Evolutionary conservation across 2,797 vertebrate genomes (phyloP).

Genomic region (Xiphophorus birchmanni): DNA sequence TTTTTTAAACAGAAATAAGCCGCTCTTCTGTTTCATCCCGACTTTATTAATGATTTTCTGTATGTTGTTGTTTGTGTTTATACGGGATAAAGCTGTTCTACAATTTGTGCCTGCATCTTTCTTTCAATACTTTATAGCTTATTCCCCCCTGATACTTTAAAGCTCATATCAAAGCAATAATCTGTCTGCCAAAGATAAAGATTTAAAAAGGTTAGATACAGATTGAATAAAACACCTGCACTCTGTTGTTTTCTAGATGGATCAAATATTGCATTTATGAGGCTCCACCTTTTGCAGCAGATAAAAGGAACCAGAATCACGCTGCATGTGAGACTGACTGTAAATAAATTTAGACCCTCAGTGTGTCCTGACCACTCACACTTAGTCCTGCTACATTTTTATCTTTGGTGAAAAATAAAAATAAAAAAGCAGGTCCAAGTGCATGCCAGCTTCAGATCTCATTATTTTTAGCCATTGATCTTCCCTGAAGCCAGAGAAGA

Average conservation of each 20-base stretch:
- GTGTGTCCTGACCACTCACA: not conserved
- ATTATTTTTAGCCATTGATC: slow-evolving; percentile 54
- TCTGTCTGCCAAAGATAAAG: slow-evolving; percentile 3
- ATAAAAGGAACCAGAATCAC: slow-evolving; percentile 17
- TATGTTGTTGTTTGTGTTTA: not conserved
- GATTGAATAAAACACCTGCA: slow-evolving; percentile 3
- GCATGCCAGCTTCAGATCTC: slow-evolving; percentile 39
- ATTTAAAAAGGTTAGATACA: slow-evolving; percentile 2
- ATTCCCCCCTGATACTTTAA: not conserved
- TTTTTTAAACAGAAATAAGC: slow-evolving; percentile 14
- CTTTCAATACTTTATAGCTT: slow-evolving; percentile 1
- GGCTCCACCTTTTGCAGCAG: slow-evolving; percentile 1
- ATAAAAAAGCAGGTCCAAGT: slow-evolving; percentile 6
- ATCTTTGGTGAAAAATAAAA: slow-evolving; percentile 16
- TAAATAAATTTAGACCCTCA: slow-evolving; percentile 8
- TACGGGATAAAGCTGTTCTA: not conserved
- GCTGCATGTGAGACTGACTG: not conserved
- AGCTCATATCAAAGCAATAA: slow-evolving; percentile 2
- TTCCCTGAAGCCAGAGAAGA: slow-evolving; percentile 25
- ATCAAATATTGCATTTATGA: slow-evolving; percentile 4
- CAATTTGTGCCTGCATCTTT: not conserved
- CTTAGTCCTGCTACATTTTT: slow-evolving; percentile 21
- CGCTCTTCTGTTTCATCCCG: slow-evolving; percentile 1
- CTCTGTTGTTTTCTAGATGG: not conserved
- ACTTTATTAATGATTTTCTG: slow-evolving; percentile 2